These are phyloP conservation scores for Drosophila anceps DNA, from an alignment of 2,888 invertebrate species.

Conservation along the genomic window DNA sequence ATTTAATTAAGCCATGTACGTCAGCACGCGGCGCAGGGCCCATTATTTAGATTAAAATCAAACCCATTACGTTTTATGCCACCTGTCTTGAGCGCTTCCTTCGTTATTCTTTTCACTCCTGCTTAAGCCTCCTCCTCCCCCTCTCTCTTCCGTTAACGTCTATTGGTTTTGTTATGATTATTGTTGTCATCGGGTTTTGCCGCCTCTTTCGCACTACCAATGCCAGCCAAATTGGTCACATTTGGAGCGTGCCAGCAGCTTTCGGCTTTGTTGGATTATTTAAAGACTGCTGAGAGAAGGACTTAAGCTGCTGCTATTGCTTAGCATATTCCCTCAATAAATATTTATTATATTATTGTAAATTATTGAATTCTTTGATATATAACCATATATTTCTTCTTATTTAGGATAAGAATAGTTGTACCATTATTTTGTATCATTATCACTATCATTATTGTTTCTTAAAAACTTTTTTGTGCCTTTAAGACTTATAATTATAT, in stretches of 20 bases:
- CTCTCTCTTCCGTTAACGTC: slow-evolving; percentile 28
- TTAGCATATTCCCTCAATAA: slow-evolving; percentile 2
- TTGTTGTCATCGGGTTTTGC: slow-evolving; percentile 58
- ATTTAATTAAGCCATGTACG: slow-evolving; percentile 76
- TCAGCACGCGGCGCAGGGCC: slow-evolving; percentile 65
- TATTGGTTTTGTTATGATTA: slow-evolving; percentile 71
- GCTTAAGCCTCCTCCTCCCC: neutral
- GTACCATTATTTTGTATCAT: too few species aligned
- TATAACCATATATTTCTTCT: neutral
- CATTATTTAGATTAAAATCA: slow-evolving; percentile 81
- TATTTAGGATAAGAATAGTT: too few species aligned
- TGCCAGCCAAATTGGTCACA: slow-evolving; percentile 70
- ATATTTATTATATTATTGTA: too few species aligned
- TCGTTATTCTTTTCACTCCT: slow-evolving; percentile 23
- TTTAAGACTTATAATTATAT: too few species aligned
- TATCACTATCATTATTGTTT: neutral
- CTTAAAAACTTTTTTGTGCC: too few species aligned
- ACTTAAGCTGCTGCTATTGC: neutral
- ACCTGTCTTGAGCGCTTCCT: slow-evolving; percentile 57
- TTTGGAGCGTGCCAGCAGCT: slow-evolving; percentile 69
- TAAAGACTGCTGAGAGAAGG: slow-evolving; percentile 63
- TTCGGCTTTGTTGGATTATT: slow-evolving; percentile 57
- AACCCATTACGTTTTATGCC: slow-evolving; percentile 74
- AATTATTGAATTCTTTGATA: too few species aligned
- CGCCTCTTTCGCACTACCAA: slow-evolving; percentile 17